Percentiles rank a stretch among this genome's conserved stretches.
Evolutionary conservation across 1,140 invertebrate genomes (phyloP).

Genomic region (Teleogryllus occipitalis): DNA sequence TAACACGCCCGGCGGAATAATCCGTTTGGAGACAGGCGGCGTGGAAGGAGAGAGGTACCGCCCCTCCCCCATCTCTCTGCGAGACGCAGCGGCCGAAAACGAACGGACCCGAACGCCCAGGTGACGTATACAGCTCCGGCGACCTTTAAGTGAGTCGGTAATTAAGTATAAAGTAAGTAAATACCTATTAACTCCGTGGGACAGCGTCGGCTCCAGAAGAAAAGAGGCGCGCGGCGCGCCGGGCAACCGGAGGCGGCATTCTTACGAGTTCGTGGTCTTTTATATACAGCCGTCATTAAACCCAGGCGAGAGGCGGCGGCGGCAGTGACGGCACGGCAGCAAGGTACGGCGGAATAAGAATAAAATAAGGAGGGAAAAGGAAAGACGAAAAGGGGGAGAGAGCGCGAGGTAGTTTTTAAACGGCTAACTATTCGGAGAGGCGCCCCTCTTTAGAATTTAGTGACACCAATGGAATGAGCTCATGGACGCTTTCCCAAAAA

Average conservation of each 20-base stretch:
- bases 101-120: neutral
- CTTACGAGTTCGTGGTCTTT: neutral
- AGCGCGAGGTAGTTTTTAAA: neutral
- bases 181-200: neutral
- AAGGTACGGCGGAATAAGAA: neutral
- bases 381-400: neutral
- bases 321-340: too few relatives aligned
- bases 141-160: neutral
- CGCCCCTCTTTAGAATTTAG: neutral
- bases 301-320: neutral
- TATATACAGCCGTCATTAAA: slow-evolving; percentile 1
- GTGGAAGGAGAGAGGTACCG: too few relatives aligned
- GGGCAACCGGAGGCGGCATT: neutral
- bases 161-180: slow-evolving; percentile 6
- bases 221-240: neutral
- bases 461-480: neutral
- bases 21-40: neutral
- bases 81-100: neutral
- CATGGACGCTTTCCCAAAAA: neutral
- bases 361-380: neutral
- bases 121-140: neutral
- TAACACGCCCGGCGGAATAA: neutral
- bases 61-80: too few relatives aligned
- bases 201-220: neutral
- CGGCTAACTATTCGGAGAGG: neutral